phyloP scores from a whole-genome alignment of 1,140 invertebrate genomes.

The Antheraea mylitta region DNA sequence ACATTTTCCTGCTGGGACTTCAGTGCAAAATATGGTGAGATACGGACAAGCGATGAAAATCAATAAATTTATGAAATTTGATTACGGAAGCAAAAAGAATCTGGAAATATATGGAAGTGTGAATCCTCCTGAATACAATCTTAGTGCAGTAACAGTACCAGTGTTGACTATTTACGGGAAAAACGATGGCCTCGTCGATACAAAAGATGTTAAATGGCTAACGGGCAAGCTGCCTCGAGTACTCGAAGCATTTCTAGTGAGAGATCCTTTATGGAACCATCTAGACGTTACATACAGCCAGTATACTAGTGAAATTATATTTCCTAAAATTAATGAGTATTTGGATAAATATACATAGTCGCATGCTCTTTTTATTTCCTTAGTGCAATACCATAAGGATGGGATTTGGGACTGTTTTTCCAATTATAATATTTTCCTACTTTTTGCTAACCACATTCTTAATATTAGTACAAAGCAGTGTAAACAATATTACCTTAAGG shows the following conservation, averaged over 20 bases:
- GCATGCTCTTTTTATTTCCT: no score
- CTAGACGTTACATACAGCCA: slow-evolving; percentile 51
- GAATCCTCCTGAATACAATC: slow-evolving; percentile 72
- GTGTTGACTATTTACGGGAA: slow-evolving; percentile 51
- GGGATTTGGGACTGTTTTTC: no score
- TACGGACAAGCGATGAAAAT: slow-evolving; percentile 74
- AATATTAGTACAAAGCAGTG: no score
- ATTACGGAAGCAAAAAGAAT: slow-evolving; percentile 71
- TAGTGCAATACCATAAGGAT: no score
- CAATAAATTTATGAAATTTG: slow-evolving; percentile 67
- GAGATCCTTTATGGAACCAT: slow-evolving; percentile 58
- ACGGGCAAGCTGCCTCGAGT: slow-evolving; percentile 46
- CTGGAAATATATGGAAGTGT: slow-evolving; percentile 63
- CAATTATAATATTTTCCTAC: no score
- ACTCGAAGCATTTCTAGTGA: slow-evolving; percentile 37
- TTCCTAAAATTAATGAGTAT: slow-evolving; percentile 55
- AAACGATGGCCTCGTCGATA: slow-evolving; percentile 57
- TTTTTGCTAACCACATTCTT: no score
- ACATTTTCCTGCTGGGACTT: slow-evolving; percentile 86
- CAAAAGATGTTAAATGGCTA: slow-evolving; percentile 53
- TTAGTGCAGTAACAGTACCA: slow-evolving; percentile 74
- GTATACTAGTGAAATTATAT: slow-evolving; percentile 38
- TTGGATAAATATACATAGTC: slow-evolving; percentile 24
- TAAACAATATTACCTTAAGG: no score
- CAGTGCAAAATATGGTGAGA: slow-evolving; percentile 82